Evolutionary conservation across 2,797 vertebrate species (phyloP), one percentile per base, ranked within the genome.

Genomic region (Pangasius sanitwongsei): DNA sequence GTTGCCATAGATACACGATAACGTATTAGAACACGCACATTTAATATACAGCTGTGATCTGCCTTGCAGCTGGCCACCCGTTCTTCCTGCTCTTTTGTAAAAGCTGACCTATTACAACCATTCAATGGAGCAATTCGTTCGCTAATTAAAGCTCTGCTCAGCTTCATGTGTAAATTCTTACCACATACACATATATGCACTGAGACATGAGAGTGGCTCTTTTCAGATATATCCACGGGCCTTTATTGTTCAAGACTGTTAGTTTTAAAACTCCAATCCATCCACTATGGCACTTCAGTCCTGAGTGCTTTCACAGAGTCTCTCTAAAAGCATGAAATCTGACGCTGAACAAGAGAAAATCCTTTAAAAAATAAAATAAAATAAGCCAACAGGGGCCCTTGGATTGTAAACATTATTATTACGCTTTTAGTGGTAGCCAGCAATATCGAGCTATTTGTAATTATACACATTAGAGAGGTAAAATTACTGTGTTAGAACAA

Each of bases 271-370:
- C 53, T 59, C 63, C 1, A 37, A 75, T 55, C 61, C 55, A 61
- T 63, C 57, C 3, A 65, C 37, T 41, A 63, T 63, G 12, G 34
- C 7, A 63, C 57, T 61, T 88, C 28, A 88, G 37, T 85, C 9
- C 84, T 28, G 8, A 87, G 87, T 84, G 87, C 81, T 90, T 90
- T 89, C 83, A 81, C 81, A 74, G 63, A 25, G 78, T 44, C 50
- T 63, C n/a, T 44, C 86, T 83, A 87, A 63, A 83, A 83, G 34
- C 59, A 44, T 18, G 37, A 65, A 83, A 63, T 23, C 80, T 83
- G 12, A 83, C 6, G 6, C 37, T 63, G 37, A 61, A 57, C 16
- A 57, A n/a, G 31, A 57, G 53, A 57, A 81, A 37, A 80, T 34
- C n/a, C n/a, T 57, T 80, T 6, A 28, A n/a, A 28, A 28, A 75